Evolutionary conservation across 2,888 invertebrate species (phyloP).

Genomic region (Nemotelus nigrinus): DNA sequence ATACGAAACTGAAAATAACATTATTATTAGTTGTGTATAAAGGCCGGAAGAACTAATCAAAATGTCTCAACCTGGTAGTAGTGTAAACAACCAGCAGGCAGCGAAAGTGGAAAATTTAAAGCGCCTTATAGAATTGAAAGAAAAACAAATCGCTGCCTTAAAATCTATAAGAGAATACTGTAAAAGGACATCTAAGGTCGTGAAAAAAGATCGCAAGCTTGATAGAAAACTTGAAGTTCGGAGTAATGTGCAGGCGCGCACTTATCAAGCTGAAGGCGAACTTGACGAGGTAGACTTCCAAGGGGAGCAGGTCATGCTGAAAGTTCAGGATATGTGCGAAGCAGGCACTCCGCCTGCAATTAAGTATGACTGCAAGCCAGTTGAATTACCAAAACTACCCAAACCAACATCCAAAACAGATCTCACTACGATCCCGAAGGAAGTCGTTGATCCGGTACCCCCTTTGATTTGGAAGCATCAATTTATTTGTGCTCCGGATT

Average conservation of each 20-base stretch:
- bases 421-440: not conserved
- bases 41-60: too few relatives aligned
- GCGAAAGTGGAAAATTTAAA: not conserved
- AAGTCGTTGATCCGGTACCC: not conserved
- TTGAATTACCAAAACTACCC: not conserved
- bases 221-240: too few relatives aligned
- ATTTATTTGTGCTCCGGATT: not conserved
- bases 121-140: not conserved
- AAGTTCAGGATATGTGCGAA: not conserved
- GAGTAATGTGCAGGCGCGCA: too few relatives aligned
- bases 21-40: too few relatives aligned
- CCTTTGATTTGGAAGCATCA: constrained; percentile 12
- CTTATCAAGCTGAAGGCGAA: too few relatives aligned
- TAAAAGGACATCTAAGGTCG: too few relatives aligned
- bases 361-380: not conserved
- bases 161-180: not conserved
- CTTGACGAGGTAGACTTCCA: too few relatives aligned
- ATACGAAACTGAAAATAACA: too few relatives aligned
- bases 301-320: not conserved
- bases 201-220: too few relatives aligned
- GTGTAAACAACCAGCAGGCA: not conserved
- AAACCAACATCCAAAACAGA: too few relatives aligned
- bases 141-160: not conserved
- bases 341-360: not conserved
- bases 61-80: too few relatives aligned